Evolutionary conservation across 2,113 vertebrate species (phyloP).

Genomic region (Mionectes macconnelli): DNA sequence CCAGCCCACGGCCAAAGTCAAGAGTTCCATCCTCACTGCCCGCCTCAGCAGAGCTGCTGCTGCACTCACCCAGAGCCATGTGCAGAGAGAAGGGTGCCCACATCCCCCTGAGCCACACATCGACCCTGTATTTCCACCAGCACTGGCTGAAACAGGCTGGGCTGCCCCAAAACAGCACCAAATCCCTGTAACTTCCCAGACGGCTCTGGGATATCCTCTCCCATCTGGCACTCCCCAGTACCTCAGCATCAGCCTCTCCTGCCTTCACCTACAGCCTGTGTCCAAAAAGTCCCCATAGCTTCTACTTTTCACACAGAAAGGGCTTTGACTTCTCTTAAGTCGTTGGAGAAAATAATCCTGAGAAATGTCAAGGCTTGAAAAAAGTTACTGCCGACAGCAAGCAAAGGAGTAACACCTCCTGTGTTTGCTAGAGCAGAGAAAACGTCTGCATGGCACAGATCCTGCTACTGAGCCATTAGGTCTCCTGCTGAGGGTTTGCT

Average conservation of each 20-base stretch:
- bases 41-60: not conserved
- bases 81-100: not conserved
- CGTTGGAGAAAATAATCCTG: not conserved
- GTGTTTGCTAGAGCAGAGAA: not conserved
- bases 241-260: not conserved
- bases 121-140: not conserved
- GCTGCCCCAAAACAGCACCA: not conserved
- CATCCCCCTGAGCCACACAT: accelerated
- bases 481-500: not conserved
- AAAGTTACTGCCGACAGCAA: not conserved
- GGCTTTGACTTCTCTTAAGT: not conserved
- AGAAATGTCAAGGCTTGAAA: not conserved
- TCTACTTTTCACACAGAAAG: not conserved
- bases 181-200: not conserved
- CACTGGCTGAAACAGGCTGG: not conserved
- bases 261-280: not conserved
- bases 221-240: accelerated
- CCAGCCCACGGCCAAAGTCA: not conserved
- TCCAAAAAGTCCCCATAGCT: not conserved
- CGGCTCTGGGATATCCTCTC: not conserved
- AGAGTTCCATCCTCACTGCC: not conserved
- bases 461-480: not conserved
- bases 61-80: not conserved
- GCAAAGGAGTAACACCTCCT: not conserved
- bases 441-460: not conserved